Evolutionary conservation across 2,888 invertebrate genomes (phyloP), one percentile per base, ranked within the genome.

Genomic region (Dicyrtoma fusca): DNA sequence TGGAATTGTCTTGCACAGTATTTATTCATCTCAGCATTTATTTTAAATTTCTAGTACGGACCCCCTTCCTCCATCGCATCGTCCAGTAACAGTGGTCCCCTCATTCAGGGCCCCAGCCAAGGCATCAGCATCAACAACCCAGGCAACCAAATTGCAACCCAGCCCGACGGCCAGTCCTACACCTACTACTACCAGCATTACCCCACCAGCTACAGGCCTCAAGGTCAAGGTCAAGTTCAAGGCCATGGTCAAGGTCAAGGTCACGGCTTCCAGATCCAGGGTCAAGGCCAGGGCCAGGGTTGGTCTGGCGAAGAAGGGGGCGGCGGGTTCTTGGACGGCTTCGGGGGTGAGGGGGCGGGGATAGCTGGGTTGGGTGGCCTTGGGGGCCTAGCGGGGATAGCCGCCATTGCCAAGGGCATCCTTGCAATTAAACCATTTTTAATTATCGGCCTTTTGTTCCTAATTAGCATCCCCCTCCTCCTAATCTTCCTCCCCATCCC

Each of bases 181-280:
- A 72, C 77, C 13, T 78, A 79, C 65, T 76, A 76, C 64, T 79
- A 80, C 70, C 74, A 76, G 21, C 80, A 80, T 25, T 77, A 76
- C 55, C 77, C 80, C 34, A 34, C 34, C 34, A 34, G 34, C n/a
- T n/a, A n/a, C 19, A 19, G 55, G 21, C 34, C 53, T 49, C 42
- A 23, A 49, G n/a, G 34, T 53, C 53, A 63, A 8, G 34, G 34
- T 34, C 34, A 34, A 34, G 34, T 53, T 42, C 13, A 2, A 10
- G 65, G 65, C 25, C 51, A 51, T 13, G 21, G 53, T 34, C 34
- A 34, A 49, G n/a, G 34, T 53, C 53, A 63, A 8, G 34, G 34
- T 34, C 34, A 34, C 3, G 34, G 13, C 10, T 11, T 53, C 19
- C 13, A 2, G 19, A 47, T 45, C 25, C 51, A 51, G 1, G 21